phyloP scores from a whole-genome alignment of 2,888 invertebrate species.

The Rhamphomyia laevipes region DNA sequence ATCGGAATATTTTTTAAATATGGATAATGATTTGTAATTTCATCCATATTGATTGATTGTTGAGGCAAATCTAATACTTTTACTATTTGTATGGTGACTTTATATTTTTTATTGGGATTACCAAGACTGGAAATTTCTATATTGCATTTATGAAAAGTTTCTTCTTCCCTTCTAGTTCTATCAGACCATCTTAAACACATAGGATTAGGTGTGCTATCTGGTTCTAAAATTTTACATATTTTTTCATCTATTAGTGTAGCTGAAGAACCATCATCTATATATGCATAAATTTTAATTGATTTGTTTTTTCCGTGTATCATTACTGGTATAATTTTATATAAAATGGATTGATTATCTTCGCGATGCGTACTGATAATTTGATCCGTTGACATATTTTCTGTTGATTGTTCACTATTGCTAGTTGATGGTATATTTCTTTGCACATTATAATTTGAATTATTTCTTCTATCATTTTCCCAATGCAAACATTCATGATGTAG shows the following conservation, averaged over 20 bases:
- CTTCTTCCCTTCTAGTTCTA: constrained; percentile 1
- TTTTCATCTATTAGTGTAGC: constrained; percentile 6
- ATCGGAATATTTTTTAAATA: constrained; percentile 10
- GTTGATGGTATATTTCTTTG: no score
- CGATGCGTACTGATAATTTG: no score
- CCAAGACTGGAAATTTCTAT: not conserved
- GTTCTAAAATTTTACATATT: constrained; percentile 1
- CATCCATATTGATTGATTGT: not conserved
- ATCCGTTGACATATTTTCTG: no score
- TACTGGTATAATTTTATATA: no score
- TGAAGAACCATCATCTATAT: constrained; percentile 7
- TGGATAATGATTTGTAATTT: not conserved
- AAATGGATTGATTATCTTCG: no score
- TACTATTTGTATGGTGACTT: not conserved
- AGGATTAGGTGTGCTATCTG: no score
- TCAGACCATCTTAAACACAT: constrained; percentile 1
- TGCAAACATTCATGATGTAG: no score
- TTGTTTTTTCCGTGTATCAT: no score
- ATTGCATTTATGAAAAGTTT: not conserved
- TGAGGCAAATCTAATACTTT: not conserved
- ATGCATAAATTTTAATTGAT: constrained; percentile 1
- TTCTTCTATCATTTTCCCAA: not conserved
- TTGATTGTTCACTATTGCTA: no score
- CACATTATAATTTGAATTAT: no score
- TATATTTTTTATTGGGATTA: not conserved